phyloP scores from a whole-genome alignment of 1,140 invertebrate species.

The Cheumatopsyche charites region DNA sequence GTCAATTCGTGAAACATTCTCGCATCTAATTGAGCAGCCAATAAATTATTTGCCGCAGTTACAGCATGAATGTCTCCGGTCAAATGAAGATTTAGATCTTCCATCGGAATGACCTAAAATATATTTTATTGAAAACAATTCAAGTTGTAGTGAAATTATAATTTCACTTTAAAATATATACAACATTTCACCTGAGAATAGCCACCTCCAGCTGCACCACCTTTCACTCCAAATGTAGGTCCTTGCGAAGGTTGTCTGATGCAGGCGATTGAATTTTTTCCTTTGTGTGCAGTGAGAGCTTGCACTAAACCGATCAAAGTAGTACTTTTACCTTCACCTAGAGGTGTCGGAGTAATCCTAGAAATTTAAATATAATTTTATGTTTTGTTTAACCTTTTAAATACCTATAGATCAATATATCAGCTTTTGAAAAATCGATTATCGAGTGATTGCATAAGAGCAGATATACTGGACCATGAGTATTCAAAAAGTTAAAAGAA shows the following conservation, averaged over 20 bases:
- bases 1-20: constrained; percentile 95
- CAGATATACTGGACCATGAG: background rate
- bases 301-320: constrained; percentile 94
- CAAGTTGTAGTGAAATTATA: constrained; percentile 28
- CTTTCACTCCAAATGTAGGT: constrained; percentile 98
- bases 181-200: constrained; percentile 71
- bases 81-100: constrained; percentile 98
- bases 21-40: constrained; percentile 93
- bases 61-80: constrained; percentile 99
- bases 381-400: too few relatives aligned
- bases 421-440: too few relatives aligned
- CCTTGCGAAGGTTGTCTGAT: constrained; percentile 98
- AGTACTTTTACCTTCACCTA: constrained; percentile 98
- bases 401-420: too few relatives aligned
- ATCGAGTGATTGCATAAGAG: too few relatives aligned
- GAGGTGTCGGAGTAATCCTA: constrained; percentile 94
- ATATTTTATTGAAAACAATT: background rate
- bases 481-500: too few relatives aligned
- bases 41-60: constrained; percentile 95
- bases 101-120: constrained; percentile 95
- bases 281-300: constrained; percentile 84
- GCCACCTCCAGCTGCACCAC: constrained; percentile 93
- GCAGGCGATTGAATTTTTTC: constrained; percentile 90
- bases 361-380: constrained; percentile 33
- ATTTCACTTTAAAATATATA: background rate